Percentiles rank a stretch among this genome's conserved stretches.
These are phyloP conservation scores for Gastrophysa polygoni DNA, from an alignment of 2,888 invertebrate genomes.

Conservation along the genomic window DNA sequence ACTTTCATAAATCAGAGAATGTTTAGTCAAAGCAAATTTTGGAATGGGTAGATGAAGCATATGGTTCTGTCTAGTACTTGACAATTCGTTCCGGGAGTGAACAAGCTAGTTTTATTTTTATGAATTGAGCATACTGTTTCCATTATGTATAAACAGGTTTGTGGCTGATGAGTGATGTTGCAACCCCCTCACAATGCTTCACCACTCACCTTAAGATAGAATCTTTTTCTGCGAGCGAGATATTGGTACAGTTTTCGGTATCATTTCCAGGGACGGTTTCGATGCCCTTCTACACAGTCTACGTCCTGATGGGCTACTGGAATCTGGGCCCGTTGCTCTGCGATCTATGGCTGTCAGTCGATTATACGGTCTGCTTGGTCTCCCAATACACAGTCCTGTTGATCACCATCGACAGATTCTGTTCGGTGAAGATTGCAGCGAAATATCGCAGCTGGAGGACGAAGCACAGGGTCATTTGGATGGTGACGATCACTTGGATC, in stretches of 20 bases:
- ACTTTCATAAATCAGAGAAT: no score
- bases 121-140: no score
- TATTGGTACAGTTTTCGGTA: no score
- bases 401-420: conserved; percentile 98
- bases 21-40: no score
- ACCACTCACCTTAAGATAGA: not conserved
- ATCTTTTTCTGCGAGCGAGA: not conserved
- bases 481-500: conserved; percentile 97
- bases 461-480: conserved; percentile 89
- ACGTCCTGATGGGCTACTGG: conserved; percentile 96
- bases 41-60: no score
- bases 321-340: conserved; percentile 94
- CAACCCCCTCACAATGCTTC: no score
- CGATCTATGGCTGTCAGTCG: conserved; percentile 97
- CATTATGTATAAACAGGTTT: no score
- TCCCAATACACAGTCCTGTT: conserved; percentile 99
- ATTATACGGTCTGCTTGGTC: conserved; percentile 98
- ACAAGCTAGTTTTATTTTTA: no score
- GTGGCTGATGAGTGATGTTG: no score
- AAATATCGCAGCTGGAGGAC: conserved; percentile 97
- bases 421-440: conserved; percentile 98
- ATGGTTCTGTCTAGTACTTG: no score
- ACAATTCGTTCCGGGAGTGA: no score
- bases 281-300: conserved; percentile 98
- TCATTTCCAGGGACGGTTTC: conserved; percentile 83